A percentile compares a stretch with the other conserved stretches of the same genome.
phyloP scores from a whole-genome alignment of 2,888 invertebrate species.

The Hydriomena furcata region DNA sequence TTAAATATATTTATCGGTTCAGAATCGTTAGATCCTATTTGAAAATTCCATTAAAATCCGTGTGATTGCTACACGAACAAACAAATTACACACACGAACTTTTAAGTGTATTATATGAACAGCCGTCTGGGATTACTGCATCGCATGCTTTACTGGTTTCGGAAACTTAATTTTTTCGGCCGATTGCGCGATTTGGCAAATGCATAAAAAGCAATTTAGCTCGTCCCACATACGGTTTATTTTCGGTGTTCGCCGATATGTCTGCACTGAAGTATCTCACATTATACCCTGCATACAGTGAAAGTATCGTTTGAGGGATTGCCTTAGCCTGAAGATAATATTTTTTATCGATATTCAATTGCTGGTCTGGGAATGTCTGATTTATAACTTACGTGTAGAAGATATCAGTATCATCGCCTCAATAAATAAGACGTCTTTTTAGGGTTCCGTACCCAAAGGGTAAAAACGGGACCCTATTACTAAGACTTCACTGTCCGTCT shows the following conservation, averaged over 20 bases:
- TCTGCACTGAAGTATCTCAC: conserved; percentile 15
- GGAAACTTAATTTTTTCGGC: conserved; percentile 19
- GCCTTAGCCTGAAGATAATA: conserved; percentile 3
- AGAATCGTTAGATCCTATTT: no score
- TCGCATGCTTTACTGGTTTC: conserved; percentile 12
- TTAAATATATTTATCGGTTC: no score
- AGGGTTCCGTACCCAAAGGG: no score
- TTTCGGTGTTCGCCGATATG: conserved; percentile 22
- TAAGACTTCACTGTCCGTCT: no score
- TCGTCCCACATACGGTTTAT: conserved; percentile 23
- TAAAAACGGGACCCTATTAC: no score
- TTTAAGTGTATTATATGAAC: no score
- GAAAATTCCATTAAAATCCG: no score
- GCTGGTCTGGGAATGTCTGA: neutral
- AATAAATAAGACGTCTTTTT: neutral
- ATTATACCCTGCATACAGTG: conserved; percentile 8
- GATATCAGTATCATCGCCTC: neutral
- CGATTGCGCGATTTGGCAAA: conserved; percentile 31
- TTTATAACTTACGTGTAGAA: neutral
- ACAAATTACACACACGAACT: no score
- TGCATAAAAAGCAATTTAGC: conserved; percentile 30
- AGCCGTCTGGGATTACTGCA: neutral
- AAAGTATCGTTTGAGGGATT: conserved; percentile 5
- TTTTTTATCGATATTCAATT: conserved; percentile 1
- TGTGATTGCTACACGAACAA: no score